A percentile compares a stretch with the other conserved stretches of the same genome.
Conservation (phyloP, 2,888 invertebrate species). For the Blastobasis adustella region DNA sequence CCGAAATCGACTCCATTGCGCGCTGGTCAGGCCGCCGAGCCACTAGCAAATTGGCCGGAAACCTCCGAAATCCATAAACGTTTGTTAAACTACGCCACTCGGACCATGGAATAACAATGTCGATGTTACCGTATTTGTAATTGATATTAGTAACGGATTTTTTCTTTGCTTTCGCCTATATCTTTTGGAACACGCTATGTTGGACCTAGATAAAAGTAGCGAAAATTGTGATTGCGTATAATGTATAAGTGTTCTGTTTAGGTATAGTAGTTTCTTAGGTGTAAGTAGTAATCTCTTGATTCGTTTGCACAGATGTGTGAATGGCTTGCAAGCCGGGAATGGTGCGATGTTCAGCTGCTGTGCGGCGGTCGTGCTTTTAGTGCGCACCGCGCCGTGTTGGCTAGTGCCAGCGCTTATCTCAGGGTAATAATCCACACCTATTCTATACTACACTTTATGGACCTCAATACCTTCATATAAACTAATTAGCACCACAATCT, state of each 20-base stretch:
- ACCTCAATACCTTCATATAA: background rate
- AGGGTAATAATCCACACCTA: constrained; percentile 54
- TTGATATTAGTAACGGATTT: too few relatives aligned
- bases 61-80: constrained; percentile 14
- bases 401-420: constrained; percentile 80
- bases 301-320: constrained; percentile 47
- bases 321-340: constrained; percentile 54
- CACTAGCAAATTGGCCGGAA: constrained; percentile 33
- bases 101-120: too few relatives aligned
- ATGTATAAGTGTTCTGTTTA: too few relatives aligned
- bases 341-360: constrained; percentile 78
- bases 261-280: too few relatives aligned
- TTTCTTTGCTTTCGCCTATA: too few relatives aligned
- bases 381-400: constrained; percentile 80
- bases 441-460: background rate
- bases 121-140: too few relatives aligned
- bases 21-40: constrained; percentile 23
- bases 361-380: constrained; percentile 77
- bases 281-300: constrained; percentile 12
- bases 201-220: too few relatives aligned
- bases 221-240: too few relatives aligned
- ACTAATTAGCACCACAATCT: constrained; percentile 13
- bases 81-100: too few relatives aligned
- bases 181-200: too few relatives aligned
- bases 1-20: constrained; percentile 27